A percentile compares a stretch with the other conserved stretches of the same genome.
These are phyloP conservation scores for Nibea albiflora DNA, from an alignment of 2,113 vertebrate species.

Conservation along the genomic window DNA sequence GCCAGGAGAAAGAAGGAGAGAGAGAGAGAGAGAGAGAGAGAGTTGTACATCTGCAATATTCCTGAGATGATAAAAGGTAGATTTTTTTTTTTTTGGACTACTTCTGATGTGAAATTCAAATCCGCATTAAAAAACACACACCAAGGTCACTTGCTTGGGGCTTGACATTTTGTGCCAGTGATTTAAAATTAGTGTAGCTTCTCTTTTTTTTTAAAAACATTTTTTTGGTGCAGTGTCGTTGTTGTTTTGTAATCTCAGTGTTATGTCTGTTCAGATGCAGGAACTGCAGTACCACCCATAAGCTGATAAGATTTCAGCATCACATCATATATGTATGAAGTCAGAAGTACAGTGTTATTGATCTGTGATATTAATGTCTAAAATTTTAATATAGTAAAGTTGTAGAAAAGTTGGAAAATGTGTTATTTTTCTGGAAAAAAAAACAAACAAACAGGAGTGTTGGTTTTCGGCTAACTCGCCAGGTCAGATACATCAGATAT, in stretches of 20 bases:
- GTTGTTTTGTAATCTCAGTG: not conserved
- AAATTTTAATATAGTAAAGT: too few species aligned
- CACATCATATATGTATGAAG: not conserved
- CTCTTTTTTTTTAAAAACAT: not conserved
- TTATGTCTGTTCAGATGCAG: not conserved
- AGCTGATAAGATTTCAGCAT: not conserved
- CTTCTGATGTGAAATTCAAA: slow-evolving; percentile 49
- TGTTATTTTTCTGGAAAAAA: too few species aligned
- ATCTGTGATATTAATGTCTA: too few species aligned
- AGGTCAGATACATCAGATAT: not conserved
- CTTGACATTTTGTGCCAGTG: slow-evolving; percentile 35
- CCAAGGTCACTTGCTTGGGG: slow-evolving; percentile 24
- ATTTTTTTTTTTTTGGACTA: not conserved
- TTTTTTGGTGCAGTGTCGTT: slow-evolving; percentile 1
- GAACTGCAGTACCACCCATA: not conserved
- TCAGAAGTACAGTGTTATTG: not conserved
- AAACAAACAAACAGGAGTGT: too few species aligned
- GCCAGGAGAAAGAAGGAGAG: not conserved
- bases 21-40: not conserved
- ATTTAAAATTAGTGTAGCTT: not conserved
- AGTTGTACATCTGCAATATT: slow-evolving; percentile 12
- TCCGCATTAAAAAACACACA: not conserved
- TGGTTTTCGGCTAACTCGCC: not conserved
- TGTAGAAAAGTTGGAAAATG: too few species aligned
- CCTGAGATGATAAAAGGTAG: slow-evolving; percentile 36